Conservation (phyloP, 2,113 vertebrate genomes). For the Suncus etruscus region DNA sequence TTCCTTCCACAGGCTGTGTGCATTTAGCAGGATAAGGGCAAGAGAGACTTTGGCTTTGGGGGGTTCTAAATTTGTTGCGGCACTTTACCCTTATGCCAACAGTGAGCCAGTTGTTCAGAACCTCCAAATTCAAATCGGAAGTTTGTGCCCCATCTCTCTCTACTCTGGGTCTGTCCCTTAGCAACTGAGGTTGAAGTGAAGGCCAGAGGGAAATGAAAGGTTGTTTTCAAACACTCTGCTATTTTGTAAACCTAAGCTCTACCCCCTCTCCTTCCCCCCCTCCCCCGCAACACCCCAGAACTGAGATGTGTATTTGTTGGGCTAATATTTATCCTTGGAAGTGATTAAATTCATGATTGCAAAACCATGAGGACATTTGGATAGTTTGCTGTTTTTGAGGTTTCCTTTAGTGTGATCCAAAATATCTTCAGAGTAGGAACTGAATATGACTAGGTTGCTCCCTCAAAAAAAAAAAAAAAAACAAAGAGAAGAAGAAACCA, state of each 20-base stretch:
- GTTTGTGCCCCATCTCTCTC: not conserved
- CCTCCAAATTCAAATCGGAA: too few species aligned
- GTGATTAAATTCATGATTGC: constrained; percentile 67
- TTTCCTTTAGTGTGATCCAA: constrained; percentile 70
- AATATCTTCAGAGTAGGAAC: constrained; percentile 40
- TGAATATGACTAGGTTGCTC: too few species aligned
- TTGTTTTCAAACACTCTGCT: constrained; percentile 20
- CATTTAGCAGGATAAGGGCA: too few species aligned
- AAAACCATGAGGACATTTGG: constrained; percentile 60
- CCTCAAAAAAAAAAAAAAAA: too few species aligned
- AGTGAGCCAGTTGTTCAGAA: too few species aligned
- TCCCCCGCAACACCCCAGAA: not conserved
- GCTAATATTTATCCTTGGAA: constrained; percentile 41
- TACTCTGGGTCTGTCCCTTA: not conserved
- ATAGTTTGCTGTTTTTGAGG: constrained; percentile 68
- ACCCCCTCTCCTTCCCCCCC: not conserved
- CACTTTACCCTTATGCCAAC: too few species aligned
- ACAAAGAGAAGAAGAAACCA: too few species aligned
- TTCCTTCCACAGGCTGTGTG: too few species aligned
- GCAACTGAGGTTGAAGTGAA: not conserved
- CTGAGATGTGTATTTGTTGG: not conserved
- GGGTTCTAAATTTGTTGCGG: too few species aligned
- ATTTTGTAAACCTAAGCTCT: constrained; percentile 1
- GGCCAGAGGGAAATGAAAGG: not conserved
- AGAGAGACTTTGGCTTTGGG: too few species aligned